Evolutionary conservation across 2,888 invertebrate genomes (phyloP).

Genomic region (Drosophila imparisetae): DNA sequence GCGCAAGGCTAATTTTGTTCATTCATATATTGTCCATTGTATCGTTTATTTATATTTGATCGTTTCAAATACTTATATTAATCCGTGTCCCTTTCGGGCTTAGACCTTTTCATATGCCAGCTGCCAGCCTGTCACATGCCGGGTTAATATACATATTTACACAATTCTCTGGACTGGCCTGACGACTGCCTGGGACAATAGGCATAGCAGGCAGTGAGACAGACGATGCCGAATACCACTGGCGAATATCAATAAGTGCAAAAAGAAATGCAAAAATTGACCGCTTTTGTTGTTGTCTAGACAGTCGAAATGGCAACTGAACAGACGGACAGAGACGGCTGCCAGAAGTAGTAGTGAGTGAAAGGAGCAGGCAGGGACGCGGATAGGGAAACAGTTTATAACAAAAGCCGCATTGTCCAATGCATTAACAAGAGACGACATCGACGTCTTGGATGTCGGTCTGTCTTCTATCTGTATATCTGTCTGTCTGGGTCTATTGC

Average conservation of each 20-base stretch:
- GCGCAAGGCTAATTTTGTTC: neutral
- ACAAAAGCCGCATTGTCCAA: slow-evolving; percentile 70
- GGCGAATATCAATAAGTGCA: slow-evolving; percentile 72
- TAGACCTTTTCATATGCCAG: slow-evolving; percentile 34
- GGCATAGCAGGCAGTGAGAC: slow-evolving; percentile 1
- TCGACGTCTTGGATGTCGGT: slow-evolving; percentile 28
- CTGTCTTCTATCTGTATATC: slow-evolving; percentile 5
- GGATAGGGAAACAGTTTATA: slow-evolving; percentile 49
- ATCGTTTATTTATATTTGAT: slow-evolving; percentile 3
- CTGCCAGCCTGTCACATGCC: slow-evolving; percentile 37
- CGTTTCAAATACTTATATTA: slow-evolving; percentile 2
- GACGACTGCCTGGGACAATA: slow-evolving; percentile 50
- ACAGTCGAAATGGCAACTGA: slow-evolving; percentile 53
- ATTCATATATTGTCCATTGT: neutral
- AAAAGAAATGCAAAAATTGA: slow-evolving; percentile 40
- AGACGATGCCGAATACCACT: slow-evolving; percentile 17
- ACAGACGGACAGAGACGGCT: slow-evolving; percentile 6
- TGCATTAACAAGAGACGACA: slow-evolving; percentile 62
- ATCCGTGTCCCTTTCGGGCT: slow-evolving; percentile 12
- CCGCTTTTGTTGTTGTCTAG: slow-evolving; percentile 65
- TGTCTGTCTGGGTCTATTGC: slow-evolving; percentile 52
- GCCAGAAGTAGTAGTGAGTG: slow-evolving; percentile 2
- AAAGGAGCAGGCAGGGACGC: slow-evolving; percentile 34
- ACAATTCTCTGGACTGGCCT: slow-evolving; percentile 54
- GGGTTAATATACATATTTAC: slow-evolving; percentile 64